A percentile compares a stretch with the other conserved stretches of the same genome.
These are phyloP conservation scores for Babylonia areolata DNA, from an alignment of 1,140 invertebrate genomes.

Conservation along the genomic window DNA sequence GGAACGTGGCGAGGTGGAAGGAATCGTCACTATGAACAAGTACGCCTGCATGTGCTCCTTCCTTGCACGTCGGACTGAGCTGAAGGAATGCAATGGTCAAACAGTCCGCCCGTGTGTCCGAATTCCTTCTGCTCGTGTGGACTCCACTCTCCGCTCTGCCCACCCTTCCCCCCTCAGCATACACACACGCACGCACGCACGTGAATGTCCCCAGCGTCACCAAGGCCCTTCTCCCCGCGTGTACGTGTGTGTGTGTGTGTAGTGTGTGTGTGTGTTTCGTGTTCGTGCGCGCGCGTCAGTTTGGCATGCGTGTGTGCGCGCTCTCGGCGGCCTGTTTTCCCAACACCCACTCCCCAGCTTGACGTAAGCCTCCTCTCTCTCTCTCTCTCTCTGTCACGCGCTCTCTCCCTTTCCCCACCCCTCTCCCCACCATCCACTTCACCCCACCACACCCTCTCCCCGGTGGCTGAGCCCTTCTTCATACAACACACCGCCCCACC, in stretches of 20 bases:
- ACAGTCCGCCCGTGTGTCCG: slow-evolving; percentile 33
- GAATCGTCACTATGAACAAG: too few relatives aligned
- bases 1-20: too few relatives aligned
- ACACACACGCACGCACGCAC: background rate
- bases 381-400: too few relatives aligned
- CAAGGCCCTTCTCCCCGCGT: too few relatives aligned
- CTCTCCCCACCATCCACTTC: background rate
- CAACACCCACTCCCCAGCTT: background rate
- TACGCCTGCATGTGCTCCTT: too few relatives aligned
- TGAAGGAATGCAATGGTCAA: slow-evolving; percentile 33
- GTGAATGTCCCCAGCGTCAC: slow-evolving; percentile 18
- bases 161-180: background rate
- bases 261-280: background rate
- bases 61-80: background rate
- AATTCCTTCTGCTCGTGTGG: slow-evolving; percentile 26
- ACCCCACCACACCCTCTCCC: background rate
- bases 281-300: background rate
- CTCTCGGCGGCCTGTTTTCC: background rate
- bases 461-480: slow-evolving; percentile 1
- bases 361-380: background rate
- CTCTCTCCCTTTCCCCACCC: too few relatives aligned
- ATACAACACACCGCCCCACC: background rate
- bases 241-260: background rate
- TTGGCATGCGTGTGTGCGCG: background rate
- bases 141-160: background rate